A percentile compares a stretch with the other conserved stretches of the same genome.
These are phyloP conservation scores for Yasuhikotakia modesta DNA, from an alignment of 2,797 vertebrate species.

Conservation along the genomic window DNA sequence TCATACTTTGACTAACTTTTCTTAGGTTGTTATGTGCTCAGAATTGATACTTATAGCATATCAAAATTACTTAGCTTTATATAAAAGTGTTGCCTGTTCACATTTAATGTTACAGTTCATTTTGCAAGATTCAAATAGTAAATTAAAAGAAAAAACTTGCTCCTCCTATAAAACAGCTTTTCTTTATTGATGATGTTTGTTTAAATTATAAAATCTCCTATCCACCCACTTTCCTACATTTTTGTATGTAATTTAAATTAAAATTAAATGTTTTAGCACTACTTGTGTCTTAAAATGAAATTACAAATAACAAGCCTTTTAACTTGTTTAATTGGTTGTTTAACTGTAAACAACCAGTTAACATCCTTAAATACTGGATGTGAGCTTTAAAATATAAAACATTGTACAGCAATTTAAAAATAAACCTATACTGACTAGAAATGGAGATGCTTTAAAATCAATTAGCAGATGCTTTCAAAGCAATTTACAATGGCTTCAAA, in stretches of 20 bases:
- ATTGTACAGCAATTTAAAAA: neutral
- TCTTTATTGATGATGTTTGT: neutral
- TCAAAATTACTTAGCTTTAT: neutral
- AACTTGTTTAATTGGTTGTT: too few species aligned
- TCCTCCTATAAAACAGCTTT: neutral
- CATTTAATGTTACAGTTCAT: too few species aligned
- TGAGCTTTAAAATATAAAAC: neutral
- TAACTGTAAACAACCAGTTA: neutral
- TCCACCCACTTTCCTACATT: neutral
- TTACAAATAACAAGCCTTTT: too few species aligned
- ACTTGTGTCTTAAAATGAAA: too few species aligned
- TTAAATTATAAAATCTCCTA: too few species aligned
- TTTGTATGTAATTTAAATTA: neutral
- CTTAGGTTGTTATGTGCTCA: conserved; percentile 49
- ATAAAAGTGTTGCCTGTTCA: neutral
- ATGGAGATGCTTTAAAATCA: too few species aligned
- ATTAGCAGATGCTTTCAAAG: neutral
- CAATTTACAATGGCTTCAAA: neutral
- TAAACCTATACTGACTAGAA: neutral
- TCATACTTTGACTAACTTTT: conserved; percentile 71
- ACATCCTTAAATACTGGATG: neutral
- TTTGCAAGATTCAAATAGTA: neutral
- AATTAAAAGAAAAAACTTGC: neutral
- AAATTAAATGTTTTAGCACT: too few species aligned
- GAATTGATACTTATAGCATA: neutral